A percentile compares a stretch with the other conserved stretches of the same genome.
phyloP scores from a whole-genome alignment of 92 coral and sea anemone species.

The Siderastrea radians region DNA sequence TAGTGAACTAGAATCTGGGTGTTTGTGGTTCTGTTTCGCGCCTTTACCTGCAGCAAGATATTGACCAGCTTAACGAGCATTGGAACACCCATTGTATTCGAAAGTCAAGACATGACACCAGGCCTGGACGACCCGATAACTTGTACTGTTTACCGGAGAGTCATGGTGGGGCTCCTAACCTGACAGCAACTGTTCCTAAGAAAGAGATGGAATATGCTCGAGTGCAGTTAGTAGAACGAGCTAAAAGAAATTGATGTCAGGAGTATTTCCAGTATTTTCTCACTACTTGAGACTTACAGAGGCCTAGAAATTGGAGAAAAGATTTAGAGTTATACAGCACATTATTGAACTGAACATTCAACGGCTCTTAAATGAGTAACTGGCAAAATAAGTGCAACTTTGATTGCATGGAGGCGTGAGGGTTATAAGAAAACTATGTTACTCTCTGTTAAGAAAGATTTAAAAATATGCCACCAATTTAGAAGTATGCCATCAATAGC shows the following conservation, averaged over 20 bases:
- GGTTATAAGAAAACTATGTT: too few relatives aligned
- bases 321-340: constrained; percentile 49
- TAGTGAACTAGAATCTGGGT: too few relatives aligned
- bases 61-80: too few relatives aligned
- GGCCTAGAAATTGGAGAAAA: constrained; percentile 65
- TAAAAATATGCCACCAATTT: background rate
- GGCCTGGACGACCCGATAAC: constrained; percentile 74
- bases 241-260: constrained; percentile 56
- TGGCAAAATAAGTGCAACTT: background rate
- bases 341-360: constrained; percentile 32
- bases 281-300: constrained; percentile 52
- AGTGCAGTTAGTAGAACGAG: constrained; percentile 55
- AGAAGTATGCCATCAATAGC: too few relatives aligned
- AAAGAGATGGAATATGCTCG: constrained; percentile 68
- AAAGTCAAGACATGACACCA: constrained; percentile 73
- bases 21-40: constrained; percentile 67
- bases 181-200: constrained; percentile 54
- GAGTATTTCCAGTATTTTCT: constrained; percentile 72
- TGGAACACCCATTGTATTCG: too few relatives aligned
- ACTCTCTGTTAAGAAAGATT: too few relatives aligned
- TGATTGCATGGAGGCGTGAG: background rate
- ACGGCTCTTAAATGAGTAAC: constrained; percentile 48
- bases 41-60: constrained; percentile 47
- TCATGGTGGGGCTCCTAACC: too few relatives aligned
- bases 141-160: constrained; percentile 74